A percentile compares a stretch with the other conserved stretches of the same genome.
phyloP scores from a whole-genome alignment of 2,888 invertebrate genomes.

The Netelia virgata region DNA sequence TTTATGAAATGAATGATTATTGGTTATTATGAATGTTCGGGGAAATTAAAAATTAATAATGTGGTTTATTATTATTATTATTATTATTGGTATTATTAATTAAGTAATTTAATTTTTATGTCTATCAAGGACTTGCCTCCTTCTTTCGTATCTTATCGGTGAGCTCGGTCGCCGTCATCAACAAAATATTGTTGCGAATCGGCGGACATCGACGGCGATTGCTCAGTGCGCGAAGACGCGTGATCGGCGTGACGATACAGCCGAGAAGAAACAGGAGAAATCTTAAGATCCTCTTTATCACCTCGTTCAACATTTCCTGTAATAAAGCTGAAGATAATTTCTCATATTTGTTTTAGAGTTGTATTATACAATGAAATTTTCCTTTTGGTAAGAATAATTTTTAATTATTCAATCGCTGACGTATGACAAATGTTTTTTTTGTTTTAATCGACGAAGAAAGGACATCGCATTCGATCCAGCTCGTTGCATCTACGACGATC shows the following conservation, averaged over 20 bases:
- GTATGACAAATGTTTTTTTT: too few species aligned
- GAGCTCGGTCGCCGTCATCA: constrained; percentile 89
- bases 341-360: too few species aligned
- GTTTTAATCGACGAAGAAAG: not conserved
- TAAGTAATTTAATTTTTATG: not conserved
- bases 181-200: constrained; percentile 89
- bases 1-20: not conserved
- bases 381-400: constrained; percentile 10
- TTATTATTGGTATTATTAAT: not conserved
- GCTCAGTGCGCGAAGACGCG: constrained; percentile 64
- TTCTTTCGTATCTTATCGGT: constrained; percentile 90
- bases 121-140: constrained; percentile 86
- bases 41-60: not conserved
- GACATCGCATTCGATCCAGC: not conserved
- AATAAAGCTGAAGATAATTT: constrained; percentile 8
- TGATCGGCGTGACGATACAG: constrained; percentile 71
- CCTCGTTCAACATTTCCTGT: constrained; percentile 67
- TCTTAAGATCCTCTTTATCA: constrained; percentile 64
- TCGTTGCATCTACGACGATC: not conserved
- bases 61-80: not conserved
- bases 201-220: constrained; percentile 85
- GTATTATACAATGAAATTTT: too few species aligned
- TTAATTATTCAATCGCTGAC: not conserved
- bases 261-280: constrained; percentile 64
- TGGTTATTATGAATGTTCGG: not conserved